Evolutionary conservation across 2,113 vertebrate genomes (phyloP), one percentile per base, ranked within the genome.

Genomic region (Notothenia rossii): DNA sequence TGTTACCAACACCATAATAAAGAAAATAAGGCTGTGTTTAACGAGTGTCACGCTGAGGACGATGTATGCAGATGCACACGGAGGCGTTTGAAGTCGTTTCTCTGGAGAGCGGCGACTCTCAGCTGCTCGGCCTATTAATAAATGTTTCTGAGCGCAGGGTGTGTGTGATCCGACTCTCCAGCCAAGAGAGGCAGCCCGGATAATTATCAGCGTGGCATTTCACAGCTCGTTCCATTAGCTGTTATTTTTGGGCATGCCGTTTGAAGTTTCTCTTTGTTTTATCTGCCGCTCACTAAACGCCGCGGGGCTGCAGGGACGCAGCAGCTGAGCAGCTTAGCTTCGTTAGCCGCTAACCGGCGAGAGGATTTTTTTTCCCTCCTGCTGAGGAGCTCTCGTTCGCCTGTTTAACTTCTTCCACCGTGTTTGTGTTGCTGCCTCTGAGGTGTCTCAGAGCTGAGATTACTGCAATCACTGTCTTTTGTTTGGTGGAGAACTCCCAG

Each of bases 151-250:
- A 68, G 33, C 62, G 18, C 83, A 62, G 82, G 74, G 86, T 88
- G 82, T 86, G 87, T 81, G 81, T 81, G 81, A 92, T 93, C 84
- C 18, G 55, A 63, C 83, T 85, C 88, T 87, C 70, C 54, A 87
- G 86, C 86, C 78, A 86, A 90, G 84, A 83, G 88, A 89, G 83
- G 85, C 77, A 88, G 86, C 77, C 82, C 68, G 92, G 87, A 89
- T 95, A 94, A 95, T 95, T 94, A 94, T 94, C 90, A 76, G 75
- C 65, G 67, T 92, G 91, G 86, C 90, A 91, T 94, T 94, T 93
- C 83, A 82, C 86, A 90, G 86, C 88, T 86, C 67, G 81, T 89
- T 89, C 88, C 77, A 90, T 88, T 89, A 88, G 87, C 86, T 88
- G 91, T 87, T 91, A 90, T 93, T 92, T 92, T 94, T 90, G 89